Base-by-base conservation (phyloP, 2,888 invertebrate genomes). In the Asteroscopus sphinx region DNA sequence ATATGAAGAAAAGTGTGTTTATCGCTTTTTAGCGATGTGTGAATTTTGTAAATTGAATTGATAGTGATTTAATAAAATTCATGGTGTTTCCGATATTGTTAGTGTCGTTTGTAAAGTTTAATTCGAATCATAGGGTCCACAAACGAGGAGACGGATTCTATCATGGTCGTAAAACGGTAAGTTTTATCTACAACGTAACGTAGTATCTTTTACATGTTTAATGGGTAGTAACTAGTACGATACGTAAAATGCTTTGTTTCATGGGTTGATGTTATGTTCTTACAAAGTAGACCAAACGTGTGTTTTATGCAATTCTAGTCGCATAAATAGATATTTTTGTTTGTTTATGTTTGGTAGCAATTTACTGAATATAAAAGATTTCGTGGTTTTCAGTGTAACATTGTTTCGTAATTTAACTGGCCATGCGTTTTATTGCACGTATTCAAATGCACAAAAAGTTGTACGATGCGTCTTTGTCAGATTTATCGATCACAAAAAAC, bases 121-220 rank as follows among this genome's bases (percentile, higher is more conserved):
- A 80, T 90, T 89, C 91, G 86, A 94, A 94, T 91, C 94, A 94
- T 94, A 94, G 94, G 94, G 91, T 93, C 94, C 91, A 93, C 89
- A 90, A 92, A 89, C 89, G 94, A 92, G 89, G 90, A 87, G 87
- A 94, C 94, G 94, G 94, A 93, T 92, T 93, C 93, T 93, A 94
- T 89, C 93, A 94, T 94, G 94, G 94, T 94, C 92, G 94, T 94
- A 91, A 94, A 94, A 94, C 94, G 93, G 94, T 94, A 84, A 91
- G 94, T 89, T 81, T 79, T 71, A 58, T 73, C 39, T 70, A 62
- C 71, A 80, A 78, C 79, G 75, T 79, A 80, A 78, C 79, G 75
- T 79, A 72, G 72, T 78, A 46, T 42, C 51, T 73, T 55, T 45
- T 32, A 12, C 8, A 30, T 21, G 21, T 56, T 12, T 12, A 28